A percentile compares a stretch with the other conserved stretches of the same genome.
Conservation (phyloP, 2,797 vertebrate species). For the Buceros bicornis region DNA sequence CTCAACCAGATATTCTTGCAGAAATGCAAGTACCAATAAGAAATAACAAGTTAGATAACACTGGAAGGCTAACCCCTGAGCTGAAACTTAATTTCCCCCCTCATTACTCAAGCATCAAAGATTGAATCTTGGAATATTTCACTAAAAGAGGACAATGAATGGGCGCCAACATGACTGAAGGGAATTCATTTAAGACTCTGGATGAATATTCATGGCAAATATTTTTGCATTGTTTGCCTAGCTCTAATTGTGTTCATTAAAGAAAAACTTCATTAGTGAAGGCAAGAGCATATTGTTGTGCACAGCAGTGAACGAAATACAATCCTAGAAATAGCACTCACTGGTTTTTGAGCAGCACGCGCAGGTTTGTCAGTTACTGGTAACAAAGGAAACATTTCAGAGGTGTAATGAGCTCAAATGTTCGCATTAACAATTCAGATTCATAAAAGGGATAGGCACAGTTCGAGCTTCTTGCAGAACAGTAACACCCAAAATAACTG, state of each 20-base stretch:
- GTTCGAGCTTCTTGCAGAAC: background rate
- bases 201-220: constrained; percentile 64
- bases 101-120: constrained; percentile 41
- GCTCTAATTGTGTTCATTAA: constrained; percentile 65
- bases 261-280: constrained; percentile 55
- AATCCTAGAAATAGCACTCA: constrained; percentile 34
- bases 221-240: constrained; percentile 60
- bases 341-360: background rate
- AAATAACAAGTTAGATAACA: background rate
- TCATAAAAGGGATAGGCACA: background rate
- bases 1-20: background rate
- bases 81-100: constrained; percentile 32
- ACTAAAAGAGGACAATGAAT: background rate
- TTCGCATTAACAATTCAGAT: constrained; percentile 51
- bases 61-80: background rate
- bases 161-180: background rate
- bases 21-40: background rate
- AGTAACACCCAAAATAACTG: background rate
- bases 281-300: constrained; percentile 52
- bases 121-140: background rate
- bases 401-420: constrained; percentile 58
- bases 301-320: constrained; percentile 30
- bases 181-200: constrained; percentile 5
- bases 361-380: constrained; percentile 35
- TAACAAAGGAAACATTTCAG: constrained; percentile 62